A percentile compares a stretch with the other conserved stretches of the same genome.
Conservation (phyloP, 2,888 invertebrate genomes). For the Zaprionus obscuricornis region DNA sequence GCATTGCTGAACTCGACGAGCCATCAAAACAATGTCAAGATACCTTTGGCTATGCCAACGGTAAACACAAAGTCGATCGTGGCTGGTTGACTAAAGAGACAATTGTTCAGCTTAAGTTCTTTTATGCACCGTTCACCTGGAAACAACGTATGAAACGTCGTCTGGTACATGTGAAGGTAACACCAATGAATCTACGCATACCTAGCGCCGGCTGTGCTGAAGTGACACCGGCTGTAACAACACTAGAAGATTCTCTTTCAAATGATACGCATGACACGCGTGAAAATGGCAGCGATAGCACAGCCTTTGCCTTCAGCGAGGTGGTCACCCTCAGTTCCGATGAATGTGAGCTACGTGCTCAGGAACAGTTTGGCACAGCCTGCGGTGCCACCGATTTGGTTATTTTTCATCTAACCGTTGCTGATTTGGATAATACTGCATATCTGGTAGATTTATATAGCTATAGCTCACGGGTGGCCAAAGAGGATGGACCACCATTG, state of each 20-base stretch:
- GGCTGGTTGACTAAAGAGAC: constrained; percentile 94
- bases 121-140: constrained; percentile 90
- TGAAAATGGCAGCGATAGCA: constrained; percentile 84
- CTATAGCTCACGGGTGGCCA: constrained; percentile 86
- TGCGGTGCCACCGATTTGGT: constrained; percentile 90
- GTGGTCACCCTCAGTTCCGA: constrained; percentile 89
- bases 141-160: constrained; percentile 89
- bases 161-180: constrained; percentile 89
- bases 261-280: constrained; percentile 85
- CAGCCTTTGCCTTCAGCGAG: constrained; percentile 85
- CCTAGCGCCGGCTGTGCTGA: constrained; percentile 77
- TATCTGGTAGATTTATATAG: constrained; percentile 94
- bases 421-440: constrained; percentile 89
- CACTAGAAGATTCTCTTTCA: constrained; percentile 87
- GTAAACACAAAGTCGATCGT: constrained; percentile 87
- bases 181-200: constrained; percentile 88
- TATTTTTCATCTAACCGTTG: constrained; percentile 90
- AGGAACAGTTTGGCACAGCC: constrained; percentile 92
- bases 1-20: constrained; percentile 84
- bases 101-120: constrained; percentile 92
- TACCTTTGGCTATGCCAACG: constrained; percentile 86
- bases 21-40: constrained; percentile 82
- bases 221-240: constrained; percentile 44
- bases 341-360: constrained; percentile 87
- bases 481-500: constrained; percentile 89